Evolutionary conservation across 2,888 invertebrate species (phyloP).

Genomic region (Andrena hattorfiana): DNA sequence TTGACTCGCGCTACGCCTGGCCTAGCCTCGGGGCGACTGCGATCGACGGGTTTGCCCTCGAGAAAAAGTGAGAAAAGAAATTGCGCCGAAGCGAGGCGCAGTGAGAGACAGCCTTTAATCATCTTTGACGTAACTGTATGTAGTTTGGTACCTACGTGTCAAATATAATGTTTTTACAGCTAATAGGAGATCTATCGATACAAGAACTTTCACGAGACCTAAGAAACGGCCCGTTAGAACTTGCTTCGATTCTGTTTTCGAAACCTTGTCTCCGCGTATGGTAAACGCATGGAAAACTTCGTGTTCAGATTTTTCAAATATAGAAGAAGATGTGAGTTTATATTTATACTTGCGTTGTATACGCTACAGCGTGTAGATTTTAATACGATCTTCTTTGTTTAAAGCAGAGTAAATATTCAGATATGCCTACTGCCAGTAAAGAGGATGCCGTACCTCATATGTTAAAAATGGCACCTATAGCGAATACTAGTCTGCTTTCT

Average conservation of each 20-base stretch:
- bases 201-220: conserved; percentile 90
- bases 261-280: conserved; percentile 63
- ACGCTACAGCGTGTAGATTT: neutral
- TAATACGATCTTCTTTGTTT: conserved; percentile 19
- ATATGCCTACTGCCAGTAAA: conserved; percentile 24
- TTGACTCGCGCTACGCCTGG: too few relatives aligned
- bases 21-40: too few relatives aligned
- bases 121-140: neutral
- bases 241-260: conserved; percentile 86
- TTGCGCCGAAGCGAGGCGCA: too few relatives aligned
- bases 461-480: conserved; percentile 69
- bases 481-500: conserved; percentile 14
- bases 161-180: conserved; percentile 58
- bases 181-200: conserved; percentile 86
- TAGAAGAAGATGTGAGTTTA: conserved; percentile 55
- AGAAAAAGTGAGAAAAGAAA: too few relatives aligned
- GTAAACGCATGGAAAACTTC: conserved; percentile 30
- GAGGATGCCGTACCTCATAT: conserved; percentile 75
- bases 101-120: neutral
- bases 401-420: conserved; percentile 50
- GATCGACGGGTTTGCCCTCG: too few relatives aligned
- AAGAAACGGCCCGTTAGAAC: conserved; percentile 88
- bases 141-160: neutral
- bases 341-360: neutral
- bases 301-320: conserved; percentile 27